These are phyloP conservation scores for Trypoxylon attenuatum DNA, from an alignment of 2,888 invertebrate genomes.

Conservation along the genomic window DNA sequence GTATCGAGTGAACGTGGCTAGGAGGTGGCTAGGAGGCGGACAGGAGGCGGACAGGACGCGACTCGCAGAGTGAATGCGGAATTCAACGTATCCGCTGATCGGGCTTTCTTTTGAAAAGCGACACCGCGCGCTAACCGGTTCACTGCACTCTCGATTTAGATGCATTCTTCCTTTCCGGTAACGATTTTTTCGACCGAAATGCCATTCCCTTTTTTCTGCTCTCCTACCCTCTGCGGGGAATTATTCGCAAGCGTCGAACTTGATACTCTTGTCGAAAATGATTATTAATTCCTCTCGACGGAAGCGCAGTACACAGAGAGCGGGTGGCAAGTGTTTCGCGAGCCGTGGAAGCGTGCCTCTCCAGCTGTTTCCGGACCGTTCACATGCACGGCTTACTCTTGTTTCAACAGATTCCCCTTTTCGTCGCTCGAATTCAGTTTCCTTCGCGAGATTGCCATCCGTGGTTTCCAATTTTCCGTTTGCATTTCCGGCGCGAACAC, in stretches of 20 bases:
- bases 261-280: background rate
- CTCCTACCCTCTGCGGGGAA: background rate
- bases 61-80: slow-evolving; percentile 30
- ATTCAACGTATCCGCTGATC: slow-evolving; percentile 13
- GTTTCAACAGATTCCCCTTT: no score
- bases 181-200: background rate
- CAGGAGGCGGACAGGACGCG: slow-evolving; percentile 17
- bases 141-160: background rate
- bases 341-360: no score
- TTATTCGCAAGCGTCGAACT: background rate
- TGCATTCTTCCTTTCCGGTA: background rate
- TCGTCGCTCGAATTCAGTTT: no score
- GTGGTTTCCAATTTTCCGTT: no score
- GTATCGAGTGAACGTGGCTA: background rate
- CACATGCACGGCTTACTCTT: no score
- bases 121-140: background rate
- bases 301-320: no score
- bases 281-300: background rate
- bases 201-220: background rate
- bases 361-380: no score
- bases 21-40: no score
- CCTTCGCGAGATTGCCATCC: no score
- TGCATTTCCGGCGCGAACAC: no score
- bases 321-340: no score
- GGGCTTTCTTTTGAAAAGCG: slow-evolving; percentile 7